phyloP scores from a whole-genome alignment of 2,888 invertebrate genomes.

The Flabesymbios commensalis region DNA sequence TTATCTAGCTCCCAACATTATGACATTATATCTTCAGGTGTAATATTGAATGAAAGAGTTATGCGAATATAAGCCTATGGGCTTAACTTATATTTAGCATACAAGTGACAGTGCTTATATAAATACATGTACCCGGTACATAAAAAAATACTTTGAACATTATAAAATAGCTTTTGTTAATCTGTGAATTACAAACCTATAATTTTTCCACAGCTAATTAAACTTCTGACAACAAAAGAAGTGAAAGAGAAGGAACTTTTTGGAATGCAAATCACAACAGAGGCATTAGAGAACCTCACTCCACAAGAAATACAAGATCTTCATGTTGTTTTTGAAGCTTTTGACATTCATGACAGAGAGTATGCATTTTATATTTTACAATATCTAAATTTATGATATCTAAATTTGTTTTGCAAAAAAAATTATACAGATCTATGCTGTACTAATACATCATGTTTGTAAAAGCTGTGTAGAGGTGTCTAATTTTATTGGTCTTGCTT shows the following conservation, averaged over 20 bases:
- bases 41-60: no score
- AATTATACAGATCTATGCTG: no score
- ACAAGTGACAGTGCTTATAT: no score
- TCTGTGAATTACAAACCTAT: no score
- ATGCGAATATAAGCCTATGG: no score
- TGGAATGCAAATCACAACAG: conserved; percentile 53
- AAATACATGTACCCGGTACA: no score
- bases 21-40: no score
- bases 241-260: conserved; percentile 58
- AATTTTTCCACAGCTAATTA: conserved; percentile 56
- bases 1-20: no score
- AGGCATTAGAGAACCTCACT: conserved; percentile 55
- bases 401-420: no score
- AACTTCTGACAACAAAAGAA: conserved; percentile 51
- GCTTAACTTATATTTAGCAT: no score
- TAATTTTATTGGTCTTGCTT: neutral
- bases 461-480: neutral
- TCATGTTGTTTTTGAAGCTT: conserved; percentile 56
- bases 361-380: conserved; percentile 27
- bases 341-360: conserved; percentile 57
- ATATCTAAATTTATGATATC: neutral
- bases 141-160: no score
- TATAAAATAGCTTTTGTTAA: no score
- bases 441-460: neutral
- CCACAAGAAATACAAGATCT: conserved; percentile 59